Evolutionary conservation across 2,797 vertebrate species (phyloP).

Genomic region (Cottoperca gobio): DNA sequence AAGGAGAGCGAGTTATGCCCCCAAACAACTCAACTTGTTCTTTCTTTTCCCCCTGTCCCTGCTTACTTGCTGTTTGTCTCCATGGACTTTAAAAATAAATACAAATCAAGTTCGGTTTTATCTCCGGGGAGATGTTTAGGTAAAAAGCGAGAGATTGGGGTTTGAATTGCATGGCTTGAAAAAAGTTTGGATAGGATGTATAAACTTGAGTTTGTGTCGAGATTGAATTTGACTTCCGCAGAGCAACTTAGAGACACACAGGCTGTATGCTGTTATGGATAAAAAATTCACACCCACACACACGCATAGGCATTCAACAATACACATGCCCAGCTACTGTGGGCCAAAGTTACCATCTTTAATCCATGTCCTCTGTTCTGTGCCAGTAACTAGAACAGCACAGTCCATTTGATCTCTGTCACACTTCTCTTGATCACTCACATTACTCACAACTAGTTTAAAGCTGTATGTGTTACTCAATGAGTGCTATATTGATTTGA

Average conservation of each 20-base stretch:
- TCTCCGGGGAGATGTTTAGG: slow-evolving; percentile 86
- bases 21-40: slow-evolving; percentile 80
- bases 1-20: slow-evolving; percentile 78
- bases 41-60: slow-evolving; percentile 4
- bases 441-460: not conserved
- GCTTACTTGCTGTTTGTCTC: slow-evolving; percentile 54
- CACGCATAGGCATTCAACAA: slow-evolving; percentile 21
- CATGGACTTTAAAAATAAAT: slow-evolving; percentile 84
- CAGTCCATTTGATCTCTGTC: not conserved
- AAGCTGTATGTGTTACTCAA: not conserved
- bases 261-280: slow-evolving; percentile 52
- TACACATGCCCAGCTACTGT: slow-evolving; percentile 77
- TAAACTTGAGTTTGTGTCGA: slow-evolving; percentile 52
- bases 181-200: slow-evolving; percentile 57
- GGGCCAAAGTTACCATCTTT: slow-evolving; percentile 79
- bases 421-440: not conserved
- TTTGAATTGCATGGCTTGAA: slow-evolving; percentile 32
- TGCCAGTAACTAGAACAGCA: slow-evolving; percentile 87
- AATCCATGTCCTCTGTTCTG: slow-evolving; percentile 86
- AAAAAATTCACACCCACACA: slow-evolving; percentile 26
- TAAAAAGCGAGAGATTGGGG: slow-evolving; percentile 71
- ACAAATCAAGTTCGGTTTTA: slow-evolving; percentile 88
- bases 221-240: slow-evolving; percentile 61
- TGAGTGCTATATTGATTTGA: not conserved
- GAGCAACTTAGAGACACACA: slow-evolving; percentile 38